These are phyloP conservation scores for Melanostoma scalare DNA, from an alignment of 2,888 invertebrate species.

Conservation along the genomic window DNA sequence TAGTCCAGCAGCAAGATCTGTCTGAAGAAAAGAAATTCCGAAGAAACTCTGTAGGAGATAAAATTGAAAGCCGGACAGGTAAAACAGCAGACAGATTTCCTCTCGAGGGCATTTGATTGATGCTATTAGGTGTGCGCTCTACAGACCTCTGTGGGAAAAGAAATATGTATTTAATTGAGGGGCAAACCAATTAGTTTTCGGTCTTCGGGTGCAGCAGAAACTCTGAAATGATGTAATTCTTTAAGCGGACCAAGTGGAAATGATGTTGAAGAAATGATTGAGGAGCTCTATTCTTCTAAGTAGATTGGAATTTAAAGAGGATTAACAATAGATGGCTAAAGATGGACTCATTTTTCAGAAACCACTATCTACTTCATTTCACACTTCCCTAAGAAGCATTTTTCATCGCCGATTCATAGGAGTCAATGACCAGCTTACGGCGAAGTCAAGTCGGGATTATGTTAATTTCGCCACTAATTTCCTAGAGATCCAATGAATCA, in stretches of 20 bases:
- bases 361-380: not conserved
- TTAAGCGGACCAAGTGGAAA: not conserved
- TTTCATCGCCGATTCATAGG: not conserved
- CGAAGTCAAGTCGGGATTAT: not conserved
- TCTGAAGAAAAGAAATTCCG: conserved; percentile 35
- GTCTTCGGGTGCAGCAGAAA: conserved; percentile 6
- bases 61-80: conserved; percentile 35
- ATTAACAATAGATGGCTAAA: not conserved
- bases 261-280: not conserved
- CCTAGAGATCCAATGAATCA: not conserved
- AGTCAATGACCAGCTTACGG: not conserved
- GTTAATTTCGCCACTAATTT: conserved; percentile 2
- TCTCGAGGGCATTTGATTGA: conserved; percentile 44
- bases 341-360: not conserved
- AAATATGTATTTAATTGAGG: conserved; percentile 7
- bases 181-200: conserved; percentile 42
- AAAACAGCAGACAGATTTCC: conserved; percentile 30
- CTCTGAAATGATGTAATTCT: conserved; percentile 11
- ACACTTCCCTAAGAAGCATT: too few species aligned
- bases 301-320: conserved; percentile 31
- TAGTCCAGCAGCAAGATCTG: conserved; percentile 22
- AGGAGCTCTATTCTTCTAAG: not conserved
- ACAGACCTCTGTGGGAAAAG: not conserved
- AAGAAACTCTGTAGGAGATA: conserved; percentile 27
- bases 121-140: conserved; percentile 42